Conservation (phyloP, 2,113 vertebrate genomes). For the Chiloscyllium plagiosum region DNA sequence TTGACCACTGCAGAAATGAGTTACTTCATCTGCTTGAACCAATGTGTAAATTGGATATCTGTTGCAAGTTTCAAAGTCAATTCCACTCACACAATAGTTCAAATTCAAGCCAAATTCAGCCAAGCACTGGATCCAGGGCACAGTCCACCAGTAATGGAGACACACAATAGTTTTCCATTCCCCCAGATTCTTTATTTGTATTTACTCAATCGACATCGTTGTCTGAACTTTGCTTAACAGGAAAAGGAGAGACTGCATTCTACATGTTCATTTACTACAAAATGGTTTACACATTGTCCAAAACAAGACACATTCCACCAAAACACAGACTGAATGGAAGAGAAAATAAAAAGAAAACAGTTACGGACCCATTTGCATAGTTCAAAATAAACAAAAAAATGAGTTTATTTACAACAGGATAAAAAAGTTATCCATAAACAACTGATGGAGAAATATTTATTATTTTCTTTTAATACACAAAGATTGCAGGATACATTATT, state of each 20-base stretch:
- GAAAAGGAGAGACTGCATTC: conserved; percentile 35
- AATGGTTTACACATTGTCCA: conserved; percentile 32
- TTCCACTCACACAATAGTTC: background rate
- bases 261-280: conserved; percentile 32
- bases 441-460: conserved; percentile 34
- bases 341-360: background rate
- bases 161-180: conserved; percentile 15
- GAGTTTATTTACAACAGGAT: conserved; percentile 36
- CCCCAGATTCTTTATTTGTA: conserved; percentile 30
- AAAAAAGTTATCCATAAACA: conserved; percentile 37
- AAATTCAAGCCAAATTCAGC: background rate
- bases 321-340: conserved; percentile 24
- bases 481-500: conserved; percentile 36
- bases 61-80: background rate
- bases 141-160: conserved; percentile 9
- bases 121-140: background rate
- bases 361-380: conserved; percentile 34
- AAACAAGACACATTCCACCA: conserved; percentile 33
- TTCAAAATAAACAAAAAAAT: conserved; percentile 36
- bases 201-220: conserved; percentile 33
- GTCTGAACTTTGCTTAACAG: conserved; percentile 26
- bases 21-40: background rate
- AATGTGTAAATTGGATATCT: background rate
- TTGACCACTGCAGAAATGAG: background rate
- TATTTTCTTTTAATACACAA: conserved; percentile 33